Conservation (phyloP, 2,888 invertebrate genomes). For the Mythimna lalbum region DNA sequence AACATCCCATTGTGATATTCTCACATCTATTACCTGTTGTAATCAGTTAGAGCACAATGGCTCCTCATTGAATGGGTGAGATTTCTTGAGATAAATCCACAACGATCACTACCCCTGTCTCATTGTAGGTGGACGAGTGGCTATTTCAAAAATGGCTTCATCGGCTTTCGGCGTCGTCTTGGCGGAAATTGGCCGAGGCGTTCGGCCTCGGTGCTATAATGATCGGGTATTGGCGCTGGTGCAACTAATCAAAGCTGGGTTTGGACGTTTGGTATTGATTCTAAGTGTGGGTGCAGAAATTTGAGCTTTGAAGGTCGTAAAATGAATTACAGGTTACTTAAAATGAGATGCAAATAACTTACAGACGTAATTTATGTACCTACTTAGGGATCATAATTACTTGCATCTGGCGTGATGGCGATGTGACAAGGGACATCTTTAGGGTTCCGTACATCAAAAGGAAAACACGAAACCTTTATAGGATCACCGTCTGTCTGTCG, state of each 20-base stretch:
- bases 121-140: conserved; percentile 66
- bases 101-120: conserved; percentile 54
- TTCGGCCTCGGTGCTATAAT: conserved; percentile 41
- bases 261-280: conserved; percentile 43
- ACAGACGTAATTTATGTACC: too few species aligned
- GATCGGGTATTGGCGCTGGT: conserved; percentile 46
- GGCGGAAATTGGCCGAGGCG: conserved; percentile 60
- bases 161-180: conserved; percentile 36
- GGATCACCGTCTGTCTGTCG: too few species aligned
- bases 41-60: conserved; percentile 85
- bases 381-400: too few species aligned
- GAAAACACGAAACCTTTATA: too few species aligned
- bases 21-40: conserved; percentile 84
- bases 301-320: neutral
- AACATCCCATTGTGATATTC: conserved; percentile 77
- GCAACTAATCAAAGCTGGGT: conserved; percentile 54
- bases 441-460: too few species aligned
- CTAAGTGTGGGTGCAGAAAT: conserved; percentile 17
- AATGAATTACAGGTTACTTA: too few species aligned
- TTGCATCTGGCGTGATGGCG: too few species aligned
- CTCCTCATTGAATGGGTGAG: conserved; percentile 79
- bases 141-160: conserved; percentile 72
- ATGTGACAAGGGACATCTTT: too few species aligned
- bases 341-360: too few species aligned
- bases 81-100: conserved; percentile 83